These are phyloP conservation scores for Tetrax tetrax DNA, from an alignment of 2,113 vertebrate species.

Conservation along the genomic window DNA sequence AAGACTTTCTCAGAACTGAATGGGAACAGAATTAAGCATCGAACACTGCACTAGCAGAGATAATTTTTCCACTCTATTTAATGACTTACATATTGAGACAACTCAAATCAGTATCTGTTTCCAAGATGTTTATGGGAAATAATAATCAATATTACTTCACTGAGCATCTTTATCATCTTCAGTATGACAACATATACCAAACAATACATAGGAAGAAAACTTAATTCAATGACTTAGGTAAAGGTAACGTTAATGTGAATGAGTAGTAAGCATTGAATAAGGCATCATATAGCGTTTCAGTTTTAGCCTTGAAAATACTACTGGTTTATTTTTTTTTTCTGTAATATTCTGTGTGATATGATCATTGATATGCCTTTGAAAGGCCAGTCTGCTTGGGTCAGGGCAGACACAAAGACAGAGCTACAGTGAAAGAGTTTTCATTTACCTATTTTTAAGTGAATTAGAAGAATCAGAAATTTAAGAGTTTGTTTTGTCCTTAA, in stretches of 20 bases:
- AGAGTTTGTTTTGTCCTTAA: neutral
- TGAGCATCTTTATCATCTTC: neutral
- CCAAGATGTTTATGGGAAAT: neutral
- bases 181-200: neutral
- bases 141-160: neutral
- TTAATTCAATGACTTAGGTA: neutral
- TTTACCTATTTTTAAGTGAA: neutral
- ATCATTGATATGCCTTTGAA: neutral
- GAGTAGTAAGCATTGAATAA: neutral
- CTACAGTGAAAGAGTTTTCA: neutral
- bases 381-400: neutral
- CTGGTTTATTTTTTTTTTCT: too few species aligned
- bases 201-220: neutral
- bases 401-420: neutral
- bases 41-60: neutral
- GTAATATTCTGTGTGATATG: neutral
- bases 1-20: neutral
- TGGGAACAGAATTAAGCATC: neutral
- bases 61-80: neutral
- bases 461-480: neutral
- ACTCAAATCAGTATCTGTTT: neutral
- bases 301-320: neutral
- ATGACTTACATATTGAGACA: neutral
- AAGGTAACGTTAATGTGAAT: neutral
- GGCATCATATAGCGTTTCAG: neutral